Base-by-base conservation (phyloP, 35 echinoderm and acorn worm species). In the Strongylocentrotus purpuratus region DNA sequence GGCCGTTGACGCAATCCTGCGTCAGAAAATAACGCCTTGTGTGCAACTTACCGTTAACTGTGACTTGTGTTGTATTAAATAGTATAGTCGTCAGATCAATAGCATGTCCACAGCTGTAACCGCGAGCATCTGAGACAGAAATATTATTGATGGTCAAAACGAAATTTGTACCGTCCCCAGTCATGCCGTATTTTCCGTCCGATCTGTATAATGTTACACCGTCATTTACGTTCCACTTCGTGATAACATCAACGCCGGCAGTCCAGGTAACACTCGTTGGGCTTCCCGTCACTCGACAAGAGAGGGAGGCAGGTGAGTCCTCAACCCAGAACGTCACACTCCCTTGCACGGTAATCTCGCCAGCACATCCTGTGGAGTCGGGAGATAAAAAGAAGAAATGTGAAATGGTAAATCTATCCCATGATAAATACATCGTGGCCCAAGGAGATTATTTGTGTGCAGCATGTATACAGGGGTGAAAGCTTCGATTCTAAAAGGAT, bases 11-110 rank as follows among this genome's bases (percentile, higher is more conserved):
- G 35, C 35, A 41, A 41, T 41, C 35, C 35, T 41, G 35, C 35
- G 35, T 3, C 35, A 41, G 1, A 41, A 41, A 41, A 3, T 41
- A 41, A 41, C 35, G 35, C 35, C 35, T 41, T 3, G 35, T 41
- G 35, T 41, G 35, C 35, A 41, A 35, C 45, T 89, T 89, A 89
- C 87, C 32, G 31, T 45, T 18, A 33, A 89, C 87, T 32, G 12
- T 89, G 12, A 89, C 87, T 18, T 4, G 7, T 7, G 7, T 17
- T 18, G 2, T 17, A 25, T 35, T 32, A 46, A 45, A 33, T 1
- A 4, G 5, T 4, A 41, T 6, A 2, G n/a, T 2, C 1, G 33
- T 32, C 4, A 0, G 9, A 4, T 2, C n/a, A 0, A 17, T 0
- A 25, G 33, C 1, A 17, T 9, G 9, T 31, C 15, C 32, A 46